Conservation (phyloP, 2,888 invertebrate species). For the Callosobruchus maculatus region DNA sequence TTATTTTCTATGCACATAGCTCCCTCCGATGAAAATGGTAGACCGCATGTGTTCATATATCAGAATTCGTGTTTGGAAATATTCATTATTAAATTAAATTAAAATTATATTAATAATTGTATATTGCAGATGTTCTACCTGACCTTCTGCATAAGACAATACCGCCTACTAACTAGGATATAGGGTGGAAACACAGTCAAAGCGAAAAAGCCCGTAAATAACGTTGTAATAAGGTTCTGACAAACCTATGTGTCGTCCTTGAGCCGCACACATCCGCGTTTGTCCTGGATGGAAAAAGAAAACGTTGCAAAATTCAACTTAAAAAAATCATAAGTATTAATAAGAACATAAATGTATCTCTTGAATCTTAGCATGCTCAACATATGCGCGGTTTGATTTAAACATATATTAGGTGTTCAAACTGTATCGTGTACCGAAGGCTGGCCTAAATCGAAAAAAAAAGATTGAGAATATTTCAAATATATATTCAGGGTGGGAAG, state of each 20-base stretch:
- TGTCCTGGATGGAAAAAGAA: constrained; percentile 50
- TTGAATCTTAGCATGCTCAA: not conserved
- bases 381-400: not conserved
- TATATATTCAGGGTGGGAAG: no score
- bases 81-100: no score
- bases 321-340: constrained; percentile 10
- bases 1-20: no score
- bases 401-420: no score
- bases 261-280: constrained; percentile 65
- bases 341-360: not conserved
- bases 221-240: constrained; percentile 34
- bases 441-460: no score
- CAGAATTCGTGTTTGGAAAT: no score
- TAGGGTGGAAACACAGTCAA: constrained; percentile 33
- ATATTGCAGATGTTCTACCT: not conserved
- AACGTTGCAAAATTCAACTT: constrained; percentile 21
- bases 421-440: no score
- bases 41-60: no score
- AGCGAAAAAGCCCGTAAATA: constrained; percentile 29
- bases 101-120: no score
- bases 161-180: not conserved
- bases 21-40: no score
- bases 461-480: no score
- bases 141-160: not conserved
- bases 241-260: constrained; percentile 69